Base-by-base conservation (phyloP, 2,888 invertebrate species). In the Lucinisca nassula region DNA sequence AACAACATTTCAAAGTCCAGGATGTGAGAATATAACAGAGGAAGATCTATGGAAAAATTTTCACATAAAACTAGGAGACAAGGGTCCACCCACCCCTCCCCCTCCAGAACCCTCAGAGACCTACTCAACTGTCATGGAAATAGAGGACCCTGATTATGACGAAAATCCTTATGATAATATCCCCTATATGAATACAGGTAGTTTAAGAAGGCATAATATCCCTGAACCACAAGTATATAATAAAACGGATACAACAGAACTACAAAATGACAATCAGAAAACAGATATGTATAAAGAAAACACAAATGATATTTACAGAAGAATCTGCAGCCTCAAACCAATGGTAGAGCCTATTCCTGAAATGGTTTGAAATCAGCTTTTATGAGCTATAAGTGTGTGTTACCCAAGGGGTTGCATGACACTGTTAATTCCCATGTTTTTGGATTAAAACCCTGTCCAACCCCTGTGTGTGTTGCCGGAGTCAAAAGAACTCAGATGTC, bases 21-120 rank as follows among this genome's bases (percentile, higher is more conserved):
- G 88, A 51, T 87, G 87, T 82, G 88, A 86, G 76, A 91, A 92
- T 87, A 89, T 92, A 10, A 92, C 90, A 24, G 92, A 92, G 74
- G 91, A 92, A 32, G 92, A 89, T 45, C 74, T 92, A 24, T 92
- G 92, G 92, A 90, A 92, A 80, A 86, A 87, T 14, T 90, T 90
- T 84, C 84, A 87, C 76, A 90, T 90, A 35, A 90, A 85, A 79
- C 82, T 90, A 30, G 80, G 75, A 74, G 87, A 90, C 67, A 85
- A 76, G 74, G 27, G 67, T 6, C 79, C 73, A 1, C 51, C 49
- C 6, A n/a, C 81, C 55, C 75, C 81, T 12, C 75, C 70, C n/a
- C 73, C 72, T 38, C 75, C 82, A 8, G 67, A 45, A 27, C 75
- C 82, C 14, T 24, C 58, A 45, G 67, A 67, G 17, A 27, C 8